phyloP scores from a whole-genome alignment of 2,888 invertebrate species.

The Actias luna region DNA sequence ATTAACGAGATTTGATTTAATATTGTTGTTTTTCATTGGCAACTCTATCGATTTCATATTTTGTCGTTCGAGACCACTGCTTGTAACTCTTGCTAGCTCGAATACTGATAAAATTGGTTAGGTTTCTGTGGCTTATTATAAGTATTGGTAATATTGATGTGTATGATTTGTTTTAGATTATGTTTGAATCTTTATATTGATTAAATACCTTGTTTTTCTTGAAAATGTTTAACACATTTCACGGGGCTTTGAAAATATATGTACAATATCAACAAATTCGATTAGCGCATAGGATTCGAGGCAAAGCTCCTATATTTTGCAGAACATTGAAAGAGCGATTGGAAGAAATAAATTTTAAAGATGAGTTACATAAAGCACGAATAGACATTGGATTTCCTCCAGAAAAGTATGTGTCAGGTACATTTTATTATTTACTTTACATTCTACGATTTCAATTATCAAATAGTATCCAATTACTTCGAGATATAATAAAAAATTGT shows the following conservation, averaged over 20 bases:
- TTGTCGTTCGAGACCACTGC: too few species aligned
- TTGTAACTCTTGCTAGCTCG: too few species aligned
- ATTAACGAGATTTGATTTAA: too few species aligned
- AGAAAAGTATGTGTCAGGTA: conserved; percentile 49
- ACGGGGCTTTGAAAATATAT: conserved; percentile 39
- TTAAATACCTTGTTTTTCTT: background rate
- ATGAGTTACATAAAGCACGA: conserved; percentile 63
- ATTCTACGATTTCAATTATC: background rate
- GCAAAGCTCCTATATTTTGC: conserved; percentile 87
- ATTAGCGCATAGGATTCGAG: conserved; percentile 83
- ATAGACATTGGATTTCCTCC: conserved; percentile 69
- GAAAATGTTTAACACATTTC: conserved; percentile 57
- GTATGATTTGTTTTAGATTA: too few species aligned
- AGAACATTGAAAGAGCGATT: conserved; percentile 85
- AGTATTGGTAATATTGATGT: too few species aligned
- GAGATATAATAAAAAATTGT: background rate
- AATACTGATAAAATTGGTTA: too few species aligned
- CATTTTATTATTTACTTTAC: background rate
- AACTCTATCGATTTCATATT: too few species aligned
- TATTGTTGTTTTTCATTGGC: too few species aligned
- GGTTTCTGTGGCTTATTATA: too few species aligned
- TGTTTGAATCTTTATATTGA: background rate
- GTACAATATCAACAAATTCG: conserved; percentile 65
- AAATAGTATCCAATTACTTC: background rate
- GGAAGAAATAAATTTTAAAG: conserved; percentile 80